Evolutionary conservation across 2,888 invertebrate species (phyloP).

Genomic region (Hartigia nigra): DNA sequence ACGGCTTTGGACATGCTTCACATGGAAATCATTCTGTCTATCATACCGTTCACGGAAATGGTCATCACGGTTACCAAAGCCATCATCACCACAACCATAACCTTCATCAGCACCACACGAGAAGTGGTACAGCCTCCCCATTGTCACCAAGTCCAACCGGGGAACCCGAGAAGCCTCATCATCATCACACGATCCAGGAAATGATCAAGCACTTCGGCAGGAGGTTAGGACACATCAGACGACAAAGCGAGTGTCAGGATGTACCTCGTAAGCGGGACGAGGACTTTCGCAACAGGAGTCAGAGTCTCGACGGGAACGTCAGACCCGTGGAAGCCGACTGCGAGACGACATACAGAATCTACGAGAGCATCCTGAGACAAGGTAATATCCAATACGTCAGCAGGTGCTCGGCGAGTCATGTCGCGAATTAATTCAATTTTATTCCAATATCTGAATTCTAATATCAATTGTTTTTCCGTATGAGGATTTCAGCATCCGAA

Average conservation of each 20-base stretch:
- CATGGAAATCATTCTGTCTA: slow-evolving; percentile 56
- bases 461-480: neutral
- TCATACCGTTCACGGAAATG: slow-evolving; percentile 60
- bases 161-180: slow-evolving; percentile 60
- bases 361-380: slow-evolving; percentile 81
- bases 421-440: neutral
- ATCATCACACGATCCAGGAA: slow-evolving; percentile 81
- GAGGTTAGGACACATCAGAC: slow-evolving; percentile 79
- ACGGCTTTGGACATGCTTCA: slow-evolving; percentile 66
- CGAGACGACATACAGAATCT: slow-evolving; percentile 84
- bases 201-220: slow-evolving; percentile 81
- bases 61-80: slow-evolving; percentile 31
- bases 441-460: neutral
- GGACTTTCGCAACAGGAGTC: slow-evolving; percentile 81
- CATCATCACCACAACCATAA: slow-evolving; percentile 54
- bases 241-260: slow-evolving; percentile 70
- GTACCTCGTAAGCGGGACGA: slow-evolving; percentile 70
- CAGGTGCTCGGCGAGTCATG: neutral
- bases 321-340: slow-evolving; percentile 76
- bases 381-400: slow-evolving; percentile 65
- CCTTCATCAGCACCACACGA: slow-evolving; percentile 34
- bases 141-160: slow-evolving; percentile 52
- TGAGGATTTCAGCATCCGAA: neutral
- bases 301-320: slow-evolving; percentile 78
- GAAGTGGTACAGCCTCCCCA: slow-evolving; percentile 44